Base-by-base conservation (phyloP, 1,140 invertebrate genomes). In the Euwallacea similis region DNA sequence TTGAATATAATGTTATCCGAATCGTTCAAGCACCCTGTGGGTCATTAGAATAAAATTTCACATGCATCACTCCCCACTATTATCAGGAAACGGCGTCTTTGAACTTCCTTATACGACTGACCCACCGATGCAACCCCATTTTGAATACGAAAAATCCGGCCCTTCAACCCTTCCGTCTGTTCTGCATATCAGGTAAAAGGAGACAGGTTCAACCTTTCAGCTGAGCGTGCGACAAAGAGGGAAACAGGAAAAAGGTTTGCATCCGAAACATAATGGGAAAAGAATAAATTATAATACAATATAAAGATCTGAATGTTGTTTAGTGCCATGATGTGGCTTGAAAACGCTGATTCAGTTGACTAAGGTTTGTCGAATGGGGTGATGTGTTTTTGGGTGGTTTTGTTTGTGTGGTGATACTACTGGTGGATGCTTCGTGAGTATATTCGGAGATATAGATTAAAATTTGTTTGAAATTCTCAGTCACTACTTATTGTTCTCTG, bases 1-100 rank as follows among this genome's bases (percentile, higher is more conserved):
- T 71, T 71, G 69, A 71, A 71, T 71, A 71, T 65, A 71, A 71
- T 71, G 69, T 59, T 71, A 71, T 71, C 69, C 65, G 46, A 64
- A 71, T 65, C 65, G 11, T 21, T 63, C 10, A 21, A 71, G 69
- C 13, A 16, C 16, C 33, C 58, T 69, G 67, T 62, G 67, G 67
- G 67, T 69, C 11, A 69, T 69, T 62, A 61, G 44, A 55, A 62
- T 33, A 33, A 33, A 33, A 33, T 33, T 33, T 33, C 21, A 33
- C 21, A 33, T 33, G 21, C 9, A 50, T 50, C 46, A 50, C 46
- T 50, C 46, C 46, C 46, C 13, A 50, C 13, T 2, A 50, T 50
- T 4, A 33, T 33, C 21, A 50, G 16, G 16, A 9, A 15, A 56
- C 16, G 16, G 9, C 54, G 9, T 56, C 16, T 56, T 56, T 10